A percentile compares a stretch with the other conserved stretches of the same genome.
Evolutionary conservation across 2,888 invertebrate genomes (phyloP).

Genomic region (Cataglyphis livida): DNA sequence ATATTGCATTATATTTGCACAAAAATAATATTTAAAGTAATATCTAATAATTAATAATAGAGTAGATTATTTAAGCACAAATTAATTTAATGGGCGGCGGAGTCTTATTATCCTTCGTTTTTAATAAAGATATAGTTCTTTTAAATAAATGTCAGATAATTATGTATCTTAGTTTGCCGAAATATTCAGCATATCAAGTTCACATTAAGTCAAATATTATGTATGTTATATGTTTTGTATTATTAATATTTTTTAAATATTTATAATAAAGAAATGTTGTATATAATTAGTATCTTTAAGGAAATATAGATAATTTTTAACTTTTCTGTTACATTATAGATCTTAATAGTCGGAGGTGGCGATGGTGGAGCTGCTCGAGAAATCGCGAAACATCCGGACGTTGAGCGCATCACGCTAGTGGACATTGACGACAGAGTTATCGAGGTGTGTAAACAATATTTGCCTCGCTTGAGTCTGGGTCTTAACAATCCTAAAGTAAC

Average conservation of each 20-base stretch:
- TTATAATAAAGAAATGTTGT: not conserved
- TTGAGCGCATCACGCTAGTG: constrained; percentile 95
- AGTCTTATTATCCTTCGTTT: not conserved
- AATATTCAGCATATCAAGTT: not conserved
- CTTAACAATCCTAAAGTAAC: constrained; percentile 94
- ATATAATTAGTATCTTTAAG: not conserved
- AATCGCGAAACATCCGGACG: constrained; percentile 96
- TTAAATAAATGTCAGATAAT: not conserved
- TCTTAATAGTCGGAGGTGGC: constrained; percentile 98
- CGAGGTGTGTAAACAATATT: constrained; percentile 94
- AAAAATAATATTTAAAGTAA: not conserved
- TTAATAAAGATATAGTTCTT: not conserved
- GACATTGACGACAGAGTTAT: constrained; percentile 98
- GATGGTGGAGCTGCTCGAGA: constrained; percentile 99
- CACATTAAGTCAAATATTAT: not conserved
- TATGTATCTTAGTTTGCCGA: not conserved
- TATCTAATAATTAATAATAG: not conserved
- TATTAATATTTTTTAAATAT: not conserved
- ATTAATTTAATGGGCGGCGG: not conserved
- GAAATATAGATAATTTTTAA: not conserved
- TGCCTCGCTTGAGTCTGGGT: constrained; percentile 96
- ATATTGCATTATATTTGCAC: not conserved
- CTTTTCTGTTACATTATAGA: constrained; percentile 83
- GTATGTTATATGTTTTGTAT: not conserved
- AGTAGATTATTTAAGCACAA: not conserved